Percentiles rank a stretch among this genome's conserved stretches.
These are phyloP conservation scores for Phataginus tricuspis DNA, from an alignment of 2,797 vertebrate genomes.

Conservation along the genomic window DNA sequence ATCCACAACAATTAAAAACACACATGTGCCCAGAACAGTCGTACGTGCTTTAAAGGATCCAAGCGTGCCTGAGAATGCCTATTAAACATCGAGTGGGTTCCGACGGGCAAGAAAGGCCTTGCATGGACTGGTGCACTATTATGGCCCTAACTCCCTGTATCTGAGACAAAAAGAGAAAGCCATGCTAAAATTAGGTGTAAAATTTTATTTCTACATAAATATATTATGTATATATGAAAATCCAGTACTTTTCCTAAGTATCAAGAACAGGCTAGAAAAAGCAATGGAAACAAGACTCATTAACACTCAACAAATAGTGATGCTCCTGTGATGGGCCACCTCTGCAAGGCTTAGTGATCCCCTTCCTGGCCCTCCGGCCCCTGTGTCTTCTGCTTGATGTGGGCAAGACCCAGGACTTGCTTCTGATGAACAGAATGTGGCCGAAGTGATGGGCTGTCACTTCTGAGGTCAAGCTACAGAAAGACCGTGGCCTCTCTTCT, in stretches of 20 bases:
- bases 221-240: not conserved
- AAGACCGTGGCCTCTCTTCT: accelerated
- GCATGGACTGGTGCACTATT: not conserved
- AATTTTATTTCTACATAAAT: accelerated
- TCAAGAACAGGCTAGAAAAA: not conserved
- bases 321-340: not conserved
- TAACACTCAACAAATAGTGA: accelerated
- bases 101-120: not conserved
- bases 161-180: not conserved
- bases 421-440: not conserved
- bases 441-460: not conserved
- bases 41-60: not conserved
- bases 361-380: accelerated
- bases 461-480: not conserved
- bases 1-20: not conserved
- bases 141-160: not conserved
- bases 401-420: not conserved
- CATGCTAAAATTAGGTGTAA: not conserved
- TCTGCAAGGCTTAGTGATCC: accelerated
- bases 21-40: accelerated
- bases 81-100: not conserved
- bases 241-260: not conserved
- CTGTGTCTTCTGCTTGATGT: too few species aligned
- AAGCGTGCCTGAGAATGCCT: not conserved
- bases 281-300: not conserved